Evolutionary conservation across 2,797 vertebrate species (phyloP), one percentile per base, ranked within the genome.

Genomic region (Pteropus rufus): DNA sequence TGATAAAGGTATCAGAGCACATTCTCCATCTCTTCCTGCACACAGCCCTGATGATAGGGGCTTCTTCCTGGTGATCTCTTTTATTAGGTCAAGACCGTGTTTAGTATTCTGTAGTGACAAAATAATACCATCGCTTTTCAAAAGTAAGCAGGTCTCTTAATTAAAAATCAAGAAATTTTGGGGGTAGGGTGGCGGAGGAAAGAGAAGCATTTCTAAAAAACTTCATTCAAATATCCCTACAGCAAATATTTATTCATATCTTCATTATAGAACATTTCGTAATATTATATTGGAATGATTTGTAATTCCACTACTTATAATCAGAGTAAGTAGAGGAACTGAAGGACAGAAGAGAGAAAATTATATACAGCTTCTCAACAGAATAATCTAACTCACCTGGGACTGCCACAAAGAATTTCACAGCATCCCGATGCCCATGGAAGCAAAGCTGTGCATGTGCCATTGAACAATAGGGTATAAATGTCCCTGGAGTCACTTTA

Each of bases 361-460:
- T 69, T 15, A 80, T 31, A 75, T 1, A 10, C 7, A 54, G 15
- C 16, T 84, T 29, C 44, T 82, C 60, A 18, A 18, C 2, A 85
- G 88, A 82, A 76, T 8, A 21, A 52, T 29, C 24, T 31, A 93
- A 79, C 98, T 97, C 94, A 99, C 99, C 99, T 98, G 99, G 99
- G 91, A 99, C 99, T 19, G 99, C 99, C 0, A 99, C 99, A 97
- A 99, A 99, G 98, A 99, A 99, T 94, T 99, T 99, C 24, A 99
- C 99, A 5, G 99, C 99, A 62, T 99, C 99, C 14, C 99, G 98
- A 98, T 99, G 99, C 23, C 99, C 99, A 0, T 99, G 99, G 98
- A 99, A 99, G 98, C 99, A 99, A 87, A 99, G 99, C 98, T 99
- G 99, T 1, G 99, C 99, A 0, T 99, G 99, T 60, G 99, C 99